Conservation (phyloP, 2,797 vertebrate species). For the Poecilia wingei region DNA sequence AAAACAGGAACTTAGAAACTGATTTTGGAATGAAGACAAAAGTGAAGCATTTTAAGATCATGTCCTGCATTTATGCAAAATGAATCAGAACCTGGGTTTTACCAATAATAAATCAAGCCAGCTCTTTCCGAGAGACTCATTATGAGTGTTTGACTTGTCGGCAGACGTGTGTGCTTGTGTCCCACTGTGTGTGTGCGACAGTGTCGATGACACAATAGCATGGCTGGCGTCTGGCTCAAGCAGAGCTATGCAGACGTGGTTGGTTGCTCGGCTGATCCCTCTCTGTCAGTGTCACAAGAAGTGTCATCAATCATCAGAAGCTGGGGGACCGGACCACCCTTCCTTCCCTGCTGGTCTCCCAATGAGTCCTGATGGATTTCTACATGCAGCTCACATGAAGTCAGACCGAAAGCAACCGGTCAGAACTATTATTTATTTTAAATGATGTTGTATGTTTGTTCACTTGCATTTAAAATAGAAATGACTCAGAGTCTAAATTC, state of each 20-base stretch:
- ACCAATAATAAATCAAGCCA: slow-evolving; percentile 60
- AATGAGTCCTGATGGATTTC: slow-evolving; percentile 46
- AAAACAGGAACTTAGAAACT: slow-evolving; percentile 44
- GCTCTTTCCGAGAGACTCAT: slow-evolving; percentile 37
- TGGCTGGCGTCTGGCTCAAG: slow-evolving; percentile 69
- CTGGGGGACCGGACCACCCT: slow-evolving; percentile 59
- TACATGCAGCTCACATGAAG: slow-evolving; percentile 56
- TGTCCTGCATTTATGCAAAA: slow-evolving; percentile 41
- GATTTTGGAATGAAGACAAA: slow-evolving; percentile 69
- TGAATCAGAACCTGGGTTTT: slow-evolving; percentile 65
- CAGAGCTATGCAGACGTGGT: slow-evolving; percentile 76
- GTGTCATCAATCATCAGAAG: slow-evolving; percentile 73
- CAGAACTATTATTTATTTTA: neutral
- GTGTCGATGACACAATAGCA: slow-evolving; percentile 67
- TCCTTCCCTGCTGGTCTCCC: slow-evolving; percentile 54
- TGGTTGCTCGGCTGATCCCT: slow-evolving; percentile 79
- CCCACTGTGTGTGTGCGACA: slow-evolving; percentile 53
- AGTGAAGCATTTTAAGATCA: slow-evolving; percentile 49
- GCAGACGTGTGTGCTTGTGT: slow-evolving; percentile 64
- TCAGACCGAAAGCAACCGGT: slow-evolving; percentile 54
- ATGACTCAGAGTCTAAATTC: neutral
- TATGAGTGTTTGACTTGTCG: slow-evolving; percentile 56
- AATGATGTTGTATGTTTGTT: neutral
- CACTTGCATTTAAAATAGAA: neutral
- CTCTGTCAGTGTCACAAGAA: slow-evolving; percentile 75